phyloP scores from a whole-genome alignment of 2,113 vertebrate genomes.

The Indicator maculatus region DNA sequence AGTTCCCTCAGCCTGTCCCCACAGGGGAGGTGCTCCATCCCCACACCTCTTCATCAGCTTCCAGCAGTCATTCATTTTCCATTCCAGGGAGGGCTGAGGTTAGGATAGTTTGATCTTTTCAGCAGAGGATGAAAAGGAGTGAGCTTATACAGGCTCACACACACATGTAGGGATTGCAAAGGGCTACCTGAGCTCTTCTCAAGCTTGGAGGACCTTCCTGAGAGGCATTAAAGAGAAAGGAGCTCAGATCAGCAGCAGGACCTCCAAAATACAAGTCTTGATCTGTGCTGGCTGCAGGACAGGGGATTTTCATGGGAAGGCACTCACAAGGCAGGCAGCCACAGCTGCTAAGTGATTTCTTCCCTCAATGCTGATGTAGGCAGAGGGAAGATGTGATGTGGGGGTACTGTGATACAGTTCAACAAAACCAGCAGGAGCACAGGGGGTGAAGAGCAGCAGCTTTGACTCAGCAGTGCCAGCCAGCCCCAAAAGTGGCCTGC shows the following conservation, averaged over 20 bases:
- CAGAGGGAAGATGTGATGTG: neutral
- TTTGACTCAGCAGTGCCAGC: neutral
- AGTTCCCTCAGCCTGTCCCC: no score
- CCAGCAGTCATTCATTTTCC: neutral
- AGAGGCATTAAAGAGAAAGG: neutral
- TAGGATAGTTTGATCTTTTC: neutral
- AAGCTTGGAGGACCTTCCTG: neutral
- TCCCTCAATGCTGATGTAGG: rapidly evolving
- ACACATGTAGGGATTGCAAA: neutral
- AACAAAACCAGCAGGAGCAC: neutral
- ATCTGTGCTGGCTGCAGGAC: neutral
- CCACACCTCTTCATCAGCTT: neutral
- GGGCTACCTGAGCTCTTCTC: neutral
- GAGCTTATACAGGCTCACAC: neutral
- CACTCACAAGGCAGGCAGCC: neutral
- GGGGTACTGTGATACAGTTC: neutral
- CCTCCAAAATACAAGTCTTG: neutral
- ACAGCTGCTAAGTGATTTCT: neutral
- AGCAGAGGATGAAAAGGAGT: neutral
- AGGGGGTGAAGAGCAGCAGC: rapidly evolving
- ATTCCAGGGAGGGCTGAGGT: neutral
- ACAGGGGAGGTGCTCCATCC: neutral
- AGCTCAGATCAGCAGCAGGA: neutral
- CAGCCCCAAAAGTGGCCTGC: neutral
- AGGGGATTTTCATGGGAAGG: neutral